A percentile compares a stretch with the other conserved stretches of the same genome.
Evolutionary conservation across 35 echinoderm and acorn worm genomes (phyloP).

Genomic region (Apostichopus parvimensis): DNA sequence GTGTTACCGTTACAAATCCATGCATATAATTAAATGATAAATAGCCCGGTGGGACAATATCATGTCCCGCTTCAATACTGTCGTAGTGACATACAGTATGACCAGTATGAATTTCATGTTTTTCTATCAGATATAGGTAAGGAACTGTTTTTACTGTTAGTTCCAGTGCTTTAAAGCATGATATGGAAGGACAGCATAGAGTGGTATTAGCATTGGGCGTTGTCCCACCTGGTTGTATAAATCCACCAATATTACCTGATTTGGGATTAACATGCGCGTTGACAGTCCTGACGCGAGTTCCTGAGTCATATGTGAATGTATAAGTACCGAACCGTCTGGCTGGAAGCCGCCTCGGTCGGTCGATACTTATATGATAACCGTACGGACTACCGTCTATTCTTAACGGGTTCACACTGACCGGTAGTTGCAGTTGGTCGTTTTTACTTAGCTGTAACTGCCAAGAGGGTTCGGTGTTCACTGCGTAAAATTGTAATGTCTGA

Average conservation of each 20-base stretch:
- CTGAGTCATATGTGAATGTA: not conserved
- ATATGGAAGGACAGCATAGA: not conserved
- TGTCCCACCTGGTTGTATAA: no score
- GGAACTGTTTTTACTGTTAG: not conserved
- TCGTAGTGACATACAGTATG: no score
- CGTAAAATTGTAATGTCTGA: not conserved
- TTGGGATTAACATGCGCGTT: not conserved
- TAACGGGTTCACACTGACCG: not conserved
- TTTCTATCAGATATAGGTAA: no score
- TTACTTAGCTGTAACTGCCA: constrained; percentile 3
- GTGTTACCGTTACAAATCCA: no score
- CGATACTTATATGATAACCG: not conserved
- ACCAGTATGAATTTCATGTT: no score
- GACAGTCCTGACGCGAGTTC: not conserved
- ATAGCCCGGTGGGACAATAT: no score
- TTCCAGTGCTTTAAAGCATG: no score
- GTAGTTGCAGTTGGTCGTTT: not conserved
- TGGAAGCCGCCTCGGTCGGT: not conserved
- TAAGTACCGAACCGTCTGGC: not conserved
- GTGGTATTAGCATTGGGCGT: not conserved
- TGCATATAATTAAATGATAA: no score
- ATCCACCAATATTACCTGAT: not conserved
- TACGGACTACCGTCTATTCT: not conserved
- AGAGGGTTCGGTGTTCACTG: not conserved
- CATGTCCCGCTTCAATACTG: no score